phyloP scores from a whole-genome alignment of 1,140 invertebrate species.

The Nephotettix cincticeps region DNA sequence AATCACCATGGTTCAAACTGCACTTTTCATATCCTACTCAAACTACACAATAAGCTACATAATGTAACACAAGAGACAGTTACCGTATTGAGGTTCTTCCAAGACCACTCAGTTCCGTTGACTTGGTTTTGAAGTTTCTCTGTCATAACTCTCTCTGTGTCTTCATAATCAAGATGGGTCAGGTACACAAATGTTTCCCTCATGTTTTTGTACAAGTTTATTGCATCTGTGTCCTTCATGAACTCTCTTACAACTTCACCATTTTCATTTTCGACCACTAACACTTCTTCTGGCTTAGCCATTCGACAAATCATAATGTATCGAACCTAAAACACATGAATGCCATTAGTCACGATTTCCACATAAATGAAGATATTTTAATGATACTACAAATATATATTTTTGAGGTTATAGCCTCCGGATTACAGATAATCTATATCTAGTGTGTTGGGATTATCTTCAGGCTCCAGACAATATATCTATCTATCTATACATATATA shows the following conservation, averaged over 20 bases:
- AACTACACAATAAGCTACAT: no score
- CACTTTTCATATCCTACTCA: no score
- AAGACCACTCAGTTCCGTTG: constrained; percentile 98
- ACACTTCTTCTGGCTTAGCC: constrained; percentile 99
- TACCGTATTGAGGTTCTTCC: constrained; percentile 98
- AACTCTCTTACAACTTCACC: constrained; percentile 99
- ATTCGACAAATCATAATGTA: constrained; percentile 99
- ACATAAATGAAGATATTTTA: no score
- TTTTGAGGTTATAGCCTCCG: no score
- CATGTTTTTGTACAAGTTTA: constrained; percentile 99
- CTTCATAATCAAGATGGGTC: constrained; percentile 96
- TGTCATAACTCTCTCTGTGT: constrained; percentile 99
- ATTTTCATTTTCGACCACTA: constrained; percentile 99
- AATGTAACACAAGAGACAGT: no score
- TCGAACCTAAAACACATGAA: constrained; percentile 69
- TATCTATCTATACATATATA: no score
- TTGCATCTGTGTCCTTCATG: constrained; percentile 99
- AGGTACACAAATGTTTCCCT: constrained; percentile 97
- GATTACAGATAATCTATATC: no score
- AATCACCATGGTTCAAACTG: no score
- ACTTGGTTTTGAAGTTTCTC: constrained; percentile 99
- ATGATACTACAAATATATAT: no score
- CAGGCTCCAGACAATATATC: no score
- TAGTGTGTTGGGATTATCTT: no score
- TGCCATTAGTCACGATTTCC: no score